A percentile compares a stretch with the other conserved stretches of the same genome.
Conservation (phyloP, 2,113 vertebrate species). For the Tupaia tana region DNA sequence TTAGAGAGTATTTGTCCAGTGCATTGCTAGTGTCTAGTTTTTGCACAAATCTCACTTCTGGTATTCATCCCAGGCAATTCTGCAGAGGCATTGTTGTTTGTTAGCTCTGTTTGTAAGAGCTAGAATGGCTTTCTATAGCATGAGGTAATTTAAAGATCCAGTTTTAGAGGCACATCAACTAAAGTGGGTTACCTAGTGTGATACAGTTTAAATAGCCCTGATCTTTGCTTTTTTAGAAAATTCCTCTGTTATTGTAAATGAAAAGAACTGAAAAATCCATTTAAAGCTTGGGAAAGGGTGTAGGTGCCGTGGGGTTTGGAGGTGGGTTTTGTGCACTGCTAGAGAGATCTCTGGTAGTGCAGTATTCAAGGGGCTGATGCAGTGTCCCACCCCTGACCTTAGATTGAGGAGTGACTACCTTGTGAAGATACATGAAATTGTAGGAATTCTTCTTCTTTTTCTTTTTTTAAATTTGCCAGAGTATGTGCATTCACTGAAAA, state of each 20-base stretch:
- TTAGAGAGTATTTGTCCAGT: neutral
- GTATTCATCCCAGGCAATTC: neutral
- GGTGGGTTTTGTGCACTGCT: conserved; percentile 36
- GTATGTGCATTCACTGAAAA: no score
- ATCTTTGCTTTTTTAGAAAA: conserved; percentile 48
- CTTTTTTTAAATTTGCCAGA: no score
- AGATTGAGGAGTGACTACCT: conserved; percentile 33
- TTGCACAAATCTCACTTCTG: neutral
- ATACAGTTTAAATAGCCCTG: neutral
- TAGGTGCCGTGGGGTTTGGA: neutral
- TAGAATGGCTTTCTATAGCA: neutral
- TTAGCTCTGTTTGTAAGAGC: neutral
- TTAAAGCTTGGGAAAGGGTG: neutral
- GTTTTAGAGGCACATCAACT: neutral
- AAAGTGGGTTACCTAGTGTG: neutral
- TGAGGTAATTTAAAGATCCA: neutral
- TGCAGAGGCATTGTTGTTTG: neutral
- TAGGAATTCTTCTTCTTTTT: neutral
- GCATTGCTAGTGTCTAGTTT: neutral
- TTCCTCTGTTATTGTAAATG: neutral
- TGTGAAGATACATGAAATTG: conserved; percentile 60
- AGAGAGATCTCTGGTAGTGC: conserved; percentile 49
- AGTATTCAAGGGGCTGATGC: neutral
- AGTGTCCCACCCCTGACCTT: conserved; percentile 58
- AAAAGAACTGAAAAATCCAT: neutral